Evolutionary conservation across 2,797 vertebrate species (phyloP), one percentile per base, ranked within the genome.

Genomic region (Sebastes itinus): DNA sequence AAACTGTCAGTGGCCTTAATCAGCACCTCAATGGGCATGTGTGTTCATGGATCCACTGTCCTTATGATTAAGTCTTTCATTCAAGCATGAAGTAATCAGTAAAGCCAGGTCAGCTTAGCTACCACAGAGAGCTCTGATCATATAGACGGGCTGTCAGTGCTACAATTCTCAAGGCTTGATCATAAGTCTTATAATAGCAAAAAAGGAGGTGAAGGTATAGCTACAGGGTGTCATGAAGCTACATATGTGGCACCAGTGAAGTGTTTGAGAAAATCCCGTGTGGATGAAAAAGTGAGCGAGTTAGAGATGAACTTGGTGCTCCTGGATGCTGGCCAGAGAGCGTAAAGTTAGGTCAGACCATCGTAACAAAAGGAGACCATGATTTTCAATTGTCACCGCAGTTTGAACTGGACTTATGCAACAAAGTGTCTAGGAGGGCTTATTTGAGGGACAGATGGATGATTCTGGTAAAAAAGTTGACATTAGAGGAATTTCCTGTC

Each of bases 401-500:
- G 32, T 25, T 77, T 88, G 63, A 88, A 89, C 84, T 75, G 25
- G 6, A 62, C 35, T 75, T 63, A 69, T 46, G 74, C 35, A 75
- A 55, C 61, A 71, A 28, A 5, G 35, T n/a, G 42, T 77, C 71
- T 75, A 52, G 33, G 12, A 59, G 14, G 38, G 28, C 35, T 18
- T 23, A 14, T 72, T 64, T 42, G 0, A 35, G 2, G 7, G 20
- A 4, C 10, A 70, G 23, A 56, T 11, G 54, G 54, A 82, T 42
- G 38, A 77, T 63, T 78, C 78, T 80, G 60, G 63, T 72, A 69
- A 59, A 77, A 35, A 35, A 27, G 56, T 62, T 84, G 82, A 93
- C 89, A 87, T 81, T 38, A 82, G 77, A 95, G 94, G 95, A 95
- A 96, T 95, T 96, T 96, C 95, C 95, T 95, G 94, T 88, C 87